Evolutionary conservation across 2,888 invertebrate genomes (phyloP), one percentile per base, ranked within the genome.

Genomic region (Acronicta psi): DNA sequence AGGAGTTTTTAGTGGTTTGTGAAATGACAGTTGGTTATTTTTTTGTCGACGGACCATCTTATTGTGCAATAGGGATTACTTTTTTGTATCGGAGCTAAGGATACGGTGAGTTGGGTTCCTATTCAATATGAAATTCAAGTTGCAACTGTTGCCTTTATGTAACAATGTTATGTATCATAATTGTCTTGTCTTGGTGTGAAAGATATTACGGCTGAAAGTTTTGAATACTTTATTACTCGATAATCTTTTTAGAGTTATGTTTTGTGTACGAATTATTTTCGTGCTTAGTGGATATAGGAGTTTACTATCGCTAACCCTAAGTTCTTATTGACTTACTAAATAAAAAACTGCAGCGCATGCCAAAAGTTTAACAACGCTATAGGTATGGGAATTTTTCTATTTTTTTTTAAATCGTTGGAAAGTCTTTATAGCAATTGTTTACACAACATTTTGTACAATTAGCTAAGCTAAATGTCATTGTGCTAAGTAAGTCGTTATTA

Each of bases 11-110:
- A 71, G 76, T 82, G 81, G 77, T 70, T 62, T 66, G 75, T 77
- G 79, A 79, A 80, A 84, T 83, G 85, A 83, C 81, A 82, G 84
- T 89, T 87, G 86, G 84, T 85, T 81, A 75, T 82, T 85, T 72
- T 78, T 75, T 84, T 84, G 83, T 80, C 79, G 74, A 61, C 67
- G 78, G 80, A 80, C 71, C 73, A 77, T 79, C 77, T 77, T 82
- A 84, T 88, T 89, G 91, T 91, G 89, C 85, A 86, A 83, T 87
- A 86, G 86, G 90, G 89, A 90, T 90, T 88, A 85, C 84, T 82
- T 86, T 84, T 85, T 84, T 77, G 73, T 76, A 74, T 69, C 75
- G 78, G 82, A 83, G 71, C 84, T 78, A 78, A 84, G 82, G 83
- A 84, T 80, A 81, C 82, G 92, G 92, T 92, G 80, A 92, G 92